Base-by-base conservation (phyloP, 1,140 invertebrate genomes). In the Cepaea nemoralis region DNA sequence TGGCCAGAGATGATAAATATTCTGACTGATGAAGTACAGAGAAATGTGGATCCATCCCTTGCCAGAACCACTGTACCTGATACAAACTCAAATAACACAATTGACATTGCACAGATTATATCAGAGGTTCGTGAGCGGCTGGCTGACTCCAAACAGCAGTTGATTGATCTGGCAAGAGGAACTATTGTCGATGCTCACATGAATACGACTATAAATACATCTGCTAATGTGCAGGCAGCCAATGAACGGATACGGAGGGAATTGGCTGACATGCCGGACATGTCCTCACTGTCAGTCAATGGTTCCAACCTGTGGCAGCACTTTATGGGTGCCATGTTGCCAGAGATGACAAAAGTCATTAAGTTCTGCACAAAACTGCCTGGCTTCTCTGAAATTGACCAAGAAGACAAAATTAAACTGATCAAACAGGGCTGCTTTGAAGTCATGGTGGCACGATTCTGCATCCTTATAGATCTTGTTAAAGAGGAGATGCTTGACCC, bases 321-420 rank as follows among this genome's bases (percentile, higher is more conserved):
- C 74, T 91, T 91, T 74, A 76, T 89, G 3, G 75, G 82, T 3
- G 85, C 86, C 50, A 88, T 92, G 89, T 87, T 91, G 8, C 97
- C 97, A 78, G 97, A 97, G 69, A 99, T 99, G 86, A 96, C 97
- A 84, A 97, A 97, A 48, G 97, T 99, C 6, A 98, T 99, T 76
- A 97, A 99, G 90, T 99, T 99, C 91, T 97, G 97, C 86, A 99
- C 99, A 89, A 94, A 97, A 83, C 96, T 99, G 84, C 98, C 98
- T 84, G 73, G 73, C 22, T 75, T 71, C 69, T 27, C 69, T 48
- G 24, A 75, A 35, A 24, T 83, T 3, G 77, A 70, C 10, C 77
- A 76, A 45, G 78, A 80, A 1, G 82, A 83, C 73, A 77, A 83
- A 77, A 83, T 83, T 27, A 39, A 59, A 5, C 73, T 83, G 67